Conservation (phyloP, 1,140 invertebrate species). For the Atta colombica region DNA sequence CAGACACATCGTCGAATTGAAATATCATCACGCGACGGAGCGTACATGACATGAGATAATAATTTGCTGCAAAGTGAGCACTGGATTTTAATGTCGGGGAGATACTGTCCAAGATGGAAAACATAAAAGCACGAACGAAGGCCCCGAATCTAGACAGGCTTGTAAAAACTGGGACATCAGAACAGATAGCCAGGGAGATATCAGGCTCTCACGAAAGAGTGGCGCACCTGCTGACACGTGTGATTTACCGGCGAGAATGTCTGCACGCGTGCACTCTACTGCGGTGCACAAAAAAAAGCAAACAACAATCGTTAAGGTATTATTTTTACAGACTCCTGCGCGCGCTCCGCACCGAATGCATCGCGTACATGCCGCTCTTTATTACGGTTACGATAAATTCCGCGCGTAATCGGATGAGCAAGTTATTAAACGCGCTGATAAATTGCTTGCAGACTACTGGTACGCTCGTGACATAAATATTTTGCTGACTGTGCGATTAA, state of each 20-base stretch:
- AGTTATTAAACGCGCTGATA: conserved; percentile 54
- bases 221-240: conserved; percentile 50
- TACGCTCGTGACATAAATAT: conserved; percentile 48
- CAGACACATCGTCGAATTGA: conserved; percentile 37
- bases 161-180: conserved; percentile 60
- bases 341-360: background rate
- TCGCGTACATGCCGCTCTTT: conserved; percentile 12
- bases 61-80: conserved; percentile 12
- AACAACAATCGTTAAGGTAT: conserved; percentile 38
- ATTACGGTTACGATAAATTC: conserved; percentile 57
- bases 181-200: conserved; percentile 46
- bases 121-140: conserved; percentile 43
- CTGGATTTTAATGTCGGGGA: conserved; percentile 17
- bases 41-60: conserved; percentile 15
- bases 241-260: conserved; percentile 59
- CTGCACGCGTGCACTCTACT: conserved; percentile 26
- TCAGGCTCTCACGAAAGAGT: conserved; percentile 48
- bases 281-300: conserved; percentile 17
- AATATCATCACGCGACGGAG: conserved; percentile 9
- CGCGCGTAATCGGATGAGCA: conserved; percentile 50
- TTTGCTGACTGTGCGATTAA: conserved; percentile 51
- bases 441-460: conserved; percentile 33
- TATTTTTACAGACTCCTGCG: conserved; percentile 26
- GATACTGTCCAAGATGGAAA: conserved; percentile 45
- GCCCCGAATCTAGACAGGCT: background rate